Conservation (phyloP, 2,797 vertebrate genomes). For the Paedocypris micromegethes region DNA sequence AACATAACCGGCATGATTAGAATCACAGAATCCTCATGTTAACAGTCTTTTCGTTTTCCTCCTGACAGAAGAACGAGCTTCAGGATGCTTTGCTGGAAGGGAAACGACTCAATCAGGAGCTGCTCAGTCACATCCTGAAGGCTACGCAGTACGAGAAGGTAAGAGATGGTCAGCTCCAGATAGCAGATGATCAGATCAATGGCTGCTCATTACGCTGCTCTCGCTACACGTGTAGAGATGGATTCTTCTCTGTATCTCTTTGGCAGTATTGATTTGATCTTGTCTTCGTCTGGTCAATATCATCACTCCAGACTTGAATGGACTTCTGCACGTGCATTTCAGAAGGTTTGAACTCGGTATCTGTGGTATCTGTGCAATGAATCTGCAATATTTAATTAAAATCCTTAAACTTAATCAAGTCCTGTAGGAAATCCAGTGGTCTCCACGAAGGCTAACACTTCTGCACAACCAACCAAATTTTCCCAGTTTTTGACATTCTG, state of each 20-base stretch:
- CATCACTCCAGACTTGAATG: conserved; percentile 11
- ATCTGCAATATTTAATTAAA: not conserved
- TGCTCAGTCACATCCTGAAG: conserved; percentile 64
- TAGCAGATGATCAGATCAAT: conserved; percentile 44
- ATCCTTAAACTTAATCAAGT: too few species aligned
- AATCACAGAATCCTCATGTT: too few species aligned
- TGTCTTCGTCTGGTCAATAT: conserved; percentile 29
- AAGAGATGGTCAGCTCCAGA: conserved; percentile 36
- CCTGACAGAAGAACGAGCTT: conserved; percentile 73
- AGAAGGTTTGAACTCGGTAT: conserved; percentile 9
- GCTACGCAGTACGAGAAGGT: conserved; percentile 75
- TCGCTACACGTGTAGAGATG: conserved; percentile 19
- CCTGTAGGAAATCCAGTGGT: conserved; percentile 4
- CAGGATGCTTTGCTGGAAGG: conserved; percentile 69
- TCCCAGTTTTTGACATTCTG: too few species aligned
- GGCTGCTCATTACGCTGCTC: conserved; percentile 40
- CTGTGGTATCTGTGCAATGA: not conserved
- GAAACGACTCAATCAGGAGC: conserved; percentile 65
- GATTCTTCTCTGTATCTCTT: conserved; percentile 23
- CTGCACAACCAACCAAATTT: too few species aligned
- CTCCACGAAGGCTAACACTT: conserved; percentile 1
- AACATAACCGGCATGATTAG: too few species aligned
- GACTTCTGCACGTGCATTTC: conserved; percentile 16
- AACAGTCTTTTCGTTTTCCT: conserved; percentile 6
- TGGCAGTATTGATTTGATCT: conserved; percentile 27